phyloP scores from a whole-genome alignment of 2,113 vertebrate genomes.

The Spea bombifrons region DNA sequence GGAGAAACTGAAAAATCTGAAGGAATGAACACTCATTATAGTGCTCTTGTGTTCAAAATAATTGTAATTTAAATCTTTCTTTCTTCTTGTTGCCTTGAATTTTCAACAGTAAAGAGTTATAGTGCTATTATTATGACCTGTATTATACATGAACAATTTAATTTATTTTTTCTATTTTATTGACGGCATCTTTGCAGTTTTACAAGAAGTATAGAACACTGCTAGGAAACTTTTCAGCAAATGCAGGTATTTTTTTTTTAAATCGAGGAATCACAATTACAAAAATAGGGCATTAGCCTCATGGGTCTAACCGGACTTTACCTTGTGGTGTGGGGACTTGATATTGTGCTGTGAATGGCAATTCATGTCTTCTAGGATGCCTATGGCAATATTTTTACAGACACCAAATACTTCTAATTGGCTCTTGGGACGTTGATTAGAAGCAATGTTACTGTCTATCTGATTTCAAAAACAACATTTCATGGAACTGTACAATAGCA shows the following conservation, averaged over 20 bases:
- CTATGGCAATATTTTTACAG: slow-evolving; percentile 21
- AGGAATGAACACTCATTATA: too few species aligned
- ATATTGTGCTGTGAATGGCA: neutral
- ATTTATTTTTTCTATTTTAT: too few species aligned
- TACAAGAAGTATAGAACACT: too few species aligned
- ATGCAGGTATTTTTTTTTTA: neutral
- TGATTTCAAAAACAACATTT: slow-evolving; percentile 4
- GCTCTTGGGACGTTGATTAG: slow-evolving; percentile 32
- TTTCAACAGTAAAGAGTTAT: too few species aligned
- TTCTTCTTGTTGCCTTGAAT: too few species aligned
- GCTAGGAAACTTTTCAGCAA: neutral
- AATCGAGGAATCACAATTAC: neutral
- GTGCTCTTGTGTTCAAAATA: too few species aligned
- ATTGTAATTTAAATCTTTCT: too few species aligned
- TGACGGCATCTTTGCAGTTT: too few species aligned
- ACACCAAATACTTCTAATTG: slow-evolving; percentile 37
- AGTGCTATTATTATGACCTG: too few species aligned
- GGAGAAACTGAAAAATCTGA: too few species aligned
- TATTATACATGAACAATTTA: too few species aligned
- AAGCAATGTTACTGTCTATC: slow-evolving; percentile 20
- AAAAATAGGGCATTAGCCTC: slow-evolving; percentile 10
- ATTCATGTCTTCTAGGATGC: slow-evolving; percentile 25
- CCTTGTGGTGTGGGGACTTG: neutral
- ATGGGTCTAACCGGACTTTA: neutral
- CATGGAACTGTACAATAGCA: too few species aligned